phyloP scores from a whole-genome alignment of 2,888 invertebrate species.

The Amaurobius ferox region DNA sequence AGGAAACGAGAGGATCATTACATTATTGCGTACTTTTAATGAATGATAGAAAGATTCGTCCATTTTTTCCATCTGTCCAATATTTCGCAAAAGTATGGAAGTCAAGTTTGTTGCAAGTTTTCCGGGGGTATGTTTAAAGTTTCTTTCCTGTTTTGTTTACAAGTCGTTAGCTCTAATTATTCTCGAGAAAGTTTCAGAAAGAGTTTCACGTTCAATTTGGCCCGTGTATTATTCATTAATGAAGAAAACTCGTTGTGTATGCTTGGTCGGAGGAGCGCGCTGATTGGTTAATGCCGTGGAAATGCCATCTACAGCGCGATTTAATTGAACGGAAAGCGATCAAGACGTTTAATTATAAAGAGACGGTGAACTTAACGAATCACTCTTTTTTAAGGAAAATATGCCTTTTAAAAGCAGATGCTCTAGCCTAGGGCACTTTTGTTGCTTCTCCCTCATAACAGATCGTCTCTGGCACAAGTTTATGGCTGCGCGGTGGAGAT shows the following conservation, averaged over 20 bases:
- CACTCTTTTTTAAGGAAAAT: constrained; percentile 38
- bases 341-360: constrained; percentile 70
- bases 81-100: constrained; percentile 29
- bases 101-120: constrained; percentile 60
- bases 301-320: constrained; percentile 67
- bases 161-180: constrained; percentile 71
- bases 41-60: constrained; percentile 34
- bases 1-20: constrained; percentile 3
- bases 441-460: background rate
- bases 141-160: constrained; percentile 69
- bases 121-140: constrained; percentile 43
- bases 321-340: constrained; percentile 71
- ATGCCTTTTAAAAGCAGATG: constrained; percentile 28
- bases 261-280: constrained; percentile 59
- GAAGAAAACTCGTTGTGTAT: constrained; percentile 71
- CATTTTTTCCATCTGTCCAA: constrained; percentile 16
- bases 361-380: constrained; percentile 47
- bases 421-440: background rate
- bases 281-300: constrained; percentile 68
- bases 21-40: constrained; percentile 26
- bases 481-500: background rate
- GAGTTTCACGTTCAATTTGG: constrained; percentile 71
- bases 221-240: constrained; percentile 70
- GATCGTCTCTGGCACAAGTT: background rate
- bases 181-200: constrained; percentile 60